Percentiles rank a stretch among this genome's conserved stretches.
phyloP scores from a whole-genome alignment of 2,888 invertebrate genomes.

The Xestia ashworthii region DNA sequence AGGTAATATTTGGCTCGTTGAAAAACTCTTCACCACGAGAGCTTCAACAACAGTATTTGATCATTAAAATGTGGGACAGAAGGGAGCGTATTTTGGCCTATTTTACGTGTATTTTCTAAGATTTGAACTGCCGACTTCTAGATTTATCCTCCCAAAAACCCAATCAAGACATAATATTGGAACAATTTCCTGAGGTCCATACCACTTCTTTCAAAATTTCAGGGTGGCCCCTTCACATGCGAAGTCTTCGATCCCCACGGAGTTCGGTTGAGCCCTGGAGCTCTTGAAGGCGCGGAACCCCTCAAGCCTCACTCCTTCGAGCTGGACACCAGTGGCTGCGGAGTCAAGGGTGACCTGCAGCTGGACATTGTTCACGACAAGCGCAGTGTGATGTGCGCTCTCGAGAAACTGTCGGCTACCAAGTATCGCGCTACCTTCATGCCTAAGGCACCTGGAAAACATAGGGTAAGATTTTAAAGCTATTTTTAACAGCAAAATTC shows the following conservation, averaged over 20 bases:
- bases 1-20: background rate
- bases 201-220: conserved; percentile 57
- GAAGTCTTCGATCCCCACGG: conserved; percentile 98
- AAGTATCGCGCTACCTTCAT: conserved; percentile 95
- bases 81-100: background rate
- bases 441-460: conserved; percentile 95
- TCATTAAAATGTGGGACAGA: background rate
- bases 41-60: background rate
- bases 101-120: background rate
- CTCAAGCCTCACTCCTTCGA: conserved; percentile 97
- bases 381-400: conserved; percentile 95
- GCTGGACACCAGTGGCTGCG: conserved; percentile 90
- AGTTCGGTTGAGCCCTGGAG: conserved; percentile 93
- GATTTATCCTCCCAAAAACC: background rate
- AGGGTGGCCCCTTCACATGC: conserved; percentile 99
- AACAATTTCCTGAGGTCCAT: background rate
- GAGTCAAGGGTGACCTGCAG: conserved; percentile 96
- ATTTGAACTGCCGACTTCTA: background rate
- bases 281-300: conserved; percentile 95
- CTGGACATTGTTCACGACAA: conserved; percentile 98
- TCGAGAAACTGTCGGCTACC: conserved; percentile 94
- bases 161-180: background rate
- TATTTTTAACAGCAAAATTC: background rate
- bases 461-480: conserved; percentile 88
- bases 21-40: background rate